A percentile compares a stretch with the other conserved stretches of the same genome.
phyloP scores from a whole-genome alignment of 2,113 vertebrate species.

The Ailuropoda melanoleuca region DNA sequence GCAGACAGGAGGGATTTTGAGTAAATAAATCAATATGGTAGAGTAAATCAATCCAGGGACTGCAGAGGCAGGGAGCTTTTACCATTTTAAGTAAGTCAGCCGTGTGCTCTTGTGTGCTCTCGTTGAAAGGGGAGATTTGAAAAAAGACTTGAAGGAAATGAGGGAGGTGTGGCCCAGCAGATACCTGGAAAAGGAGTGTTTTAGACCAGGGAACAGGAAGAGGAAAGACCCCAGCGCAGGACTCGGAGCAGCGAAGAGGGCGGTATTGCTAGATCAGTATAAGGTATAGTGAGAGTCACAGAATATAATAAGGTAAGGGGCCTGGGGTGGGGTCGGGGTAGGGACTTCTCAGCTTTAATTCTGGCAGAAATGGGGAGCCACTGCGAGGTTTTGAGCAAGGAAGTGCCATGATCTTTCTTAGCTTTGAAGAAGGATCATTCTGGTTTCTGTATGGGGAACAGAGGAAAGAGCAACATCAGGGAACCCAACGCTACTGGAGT shows the following conservation, averaged over 20 bases:
- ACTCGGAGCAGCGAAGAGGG: background rate
- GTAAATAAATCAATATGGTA: background rate
- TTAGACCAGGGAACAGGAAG: background rate
- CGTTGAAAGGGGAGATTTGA: background rate
- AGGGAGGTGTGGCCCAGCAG: background rate
- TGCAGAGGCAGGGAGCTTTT: background rate
- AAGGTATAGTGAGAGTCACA: background rate
- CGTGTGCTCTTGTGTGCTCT: background rate
- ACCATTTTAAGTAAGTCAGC: background rate
- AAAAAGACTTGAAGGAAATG: background rate
- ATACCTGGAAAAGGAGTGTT: background rate
- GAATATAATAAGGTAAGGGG: background rate
- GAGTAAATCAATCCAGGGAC: background rate
- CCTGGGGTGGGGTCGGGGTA: fast-evolving
- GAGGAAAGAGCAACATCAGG: background rate
- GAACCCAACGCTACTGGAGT: background rate
- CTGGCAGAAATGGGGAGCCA: background rate
- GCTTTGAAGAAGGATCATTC: background rate
- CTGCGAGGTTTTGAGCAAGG: background rate
- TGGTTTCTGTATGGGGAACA: background rate
- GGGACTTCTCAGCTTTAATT: background rate
- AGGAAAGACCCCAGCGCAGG: background rate
- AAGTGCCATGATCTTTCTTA: background rate
- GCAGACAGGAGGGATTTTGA: background rate
- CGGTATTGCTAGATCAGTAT: background rate